Percentiles rank a stretch among this genome's conserved stretches.
These are phyloP conservation scores for Micoletzkya japonica DNA, from an alignment of 2,888 invertebrate genomes.

Conservation along the genomic window DNA sequence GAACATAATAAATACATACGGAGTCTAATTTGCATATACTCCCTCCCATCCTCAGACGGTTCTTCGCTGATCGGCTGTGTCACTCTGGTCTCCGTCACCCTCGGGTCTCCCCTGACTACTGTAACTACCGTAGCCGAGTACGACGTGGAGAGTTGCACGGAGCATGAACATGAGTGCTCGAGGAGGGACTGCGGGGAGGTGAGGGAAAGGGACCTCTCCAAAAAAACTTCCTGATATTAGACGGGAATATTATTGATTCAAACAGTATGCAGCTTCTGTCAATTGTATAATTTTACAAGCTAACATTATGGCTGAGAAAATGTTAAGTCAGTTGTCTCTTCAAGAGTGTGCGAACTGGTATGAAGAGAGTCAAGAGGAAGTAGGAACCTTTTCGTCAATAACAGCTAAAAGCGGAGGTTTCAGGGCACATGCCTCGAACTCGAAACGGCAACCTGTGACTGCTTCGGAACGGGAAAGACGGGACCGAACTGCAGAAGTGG, in stretches of 20 bases:
- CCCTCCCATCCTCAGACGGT: too few species aligned
- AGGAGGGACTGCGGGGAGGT: slow-evolving; percentile 37
- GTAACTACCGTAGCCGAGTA: slow-evolving; percentile 18
- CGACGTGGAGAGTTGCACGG: neutral
- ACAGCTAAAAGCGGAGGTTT: neutral
- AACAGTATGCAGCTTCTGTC: too few species aligned
- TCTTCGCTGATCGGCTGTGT: slow-evolving; percentile 43
- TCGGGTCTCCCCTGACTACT: slow-evolving; percentile 9
- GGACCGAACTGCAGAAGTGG: slow-evolving; percentile 45
- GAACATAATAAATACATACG: neutral
- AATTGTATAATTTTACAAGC: too few species aligned
- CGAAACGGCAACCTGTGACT: slow-evolving; percentile 46
- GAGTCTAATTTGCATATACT: neutral
- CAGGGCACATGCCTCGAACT: slow-evolving; percentile 39
- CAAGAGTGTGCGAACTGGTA: too few species aligned
- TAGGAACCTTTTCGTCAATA: neutral
- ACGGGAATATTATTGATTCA: neutral
- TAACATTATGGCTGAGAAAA: too few species aligned
- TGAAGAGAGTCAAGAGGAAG: neutral
- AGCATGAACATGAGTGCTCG: slow-evolving; percentile 34
- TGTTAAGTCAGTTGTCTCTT: too few species aligned
- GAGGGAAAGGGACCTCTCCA: too few species aligned
- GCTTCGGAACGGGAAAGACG: slow-evolving; percentile 40
- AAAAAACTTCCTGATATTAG: neutral
- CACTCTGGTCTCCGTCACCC: slow-evolving; percentile 36